phyloP scores from a whole-genome alignment of 2,888 invertebrate species.

The Prosapia bicincta region DNA sequence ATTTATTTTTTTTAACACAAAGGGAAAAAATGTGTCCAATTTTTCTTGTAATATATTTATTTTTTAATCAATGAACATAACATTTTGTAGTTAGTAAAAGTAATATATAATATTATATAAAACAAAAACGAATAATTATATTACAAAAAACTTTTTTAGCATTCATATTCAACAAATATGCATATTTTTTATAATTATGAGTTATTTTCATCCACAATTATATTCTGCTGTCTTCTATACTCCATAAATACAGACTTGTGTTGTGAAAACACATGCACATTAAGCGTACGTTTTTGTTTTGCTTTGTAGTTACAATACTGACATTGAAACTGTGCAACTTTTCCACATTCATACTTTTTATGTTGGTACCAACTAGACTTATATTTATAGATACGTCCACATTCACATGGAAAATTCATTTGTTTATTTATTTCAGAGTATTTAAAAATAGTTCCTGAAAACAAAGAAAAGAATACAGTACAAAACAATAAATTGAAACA shows the following conservation, averaged over 20 bases:
- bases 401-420: conserved; percentile 28
- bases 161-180: no score
- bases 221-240: conserved; percentile 4
- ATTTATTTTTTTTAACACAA: no score
- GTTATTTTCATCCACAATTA: no score
- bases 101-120: no score
- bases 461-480: not conserved
- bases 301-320: conserved; percentile 45
- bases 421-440: not conserved
- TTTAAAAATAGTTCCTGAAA: not conserved
- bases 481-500: not conserved
- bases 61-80: no score
- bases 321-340: conserved; percentile 48
- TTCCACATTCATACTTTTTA: conserved; percentile 49
- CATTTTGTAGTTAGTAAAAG: no score
- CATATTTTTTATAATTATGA: no score
- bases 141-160: no score
- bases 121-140: no score
- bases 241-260: conserved; percentile 12
- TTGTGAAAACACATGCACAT: conserved; percentile 17
- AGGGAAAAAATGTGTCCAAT: no score
- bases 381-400: conserved; percentile 33
- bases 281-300: conserved; percentile 46
- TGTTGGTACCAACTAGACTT: conserved; percentile 38
- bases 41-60: no score